These are phyloP conservation scores for Drosophila macrospina DNA, from an alignment of 2,888 invertebrate genomes.

Conservation along the genomic window DNA sequence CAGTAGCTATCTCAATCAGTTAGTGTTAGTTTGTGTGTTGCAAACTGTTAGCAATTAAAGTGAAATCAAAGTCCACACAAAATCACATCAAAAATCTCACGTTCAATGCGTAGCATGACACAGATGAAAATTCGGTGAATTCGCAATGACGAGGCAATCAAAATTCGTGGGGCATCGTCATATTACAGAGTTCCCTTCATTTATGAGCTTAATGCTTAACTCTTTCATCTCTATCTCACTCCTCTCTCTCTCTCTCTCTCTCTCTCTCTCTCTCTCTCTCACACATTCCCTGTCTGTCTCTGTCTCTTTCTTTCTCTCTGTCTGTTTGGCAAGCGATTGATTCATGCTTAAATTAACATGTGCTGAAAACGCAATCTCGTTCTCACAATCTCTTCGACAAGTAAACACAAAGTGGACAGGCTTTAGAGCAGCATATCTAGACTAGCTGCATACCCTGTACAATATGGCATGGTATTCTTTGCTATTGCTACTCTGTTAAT, in stretches of 20 bases:
- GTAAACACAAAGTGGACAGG: conserved; percentile 20
- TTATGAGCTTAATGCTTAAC: neutral
- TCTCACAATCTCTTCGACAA: conserved; percentile 17
- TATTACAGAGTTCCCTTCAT: conserved; percentile 7
- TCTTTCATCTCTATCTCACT: neutral
- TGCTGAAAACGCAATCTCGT: conserved; percentile 41
- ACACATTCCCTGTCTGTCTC: too few species aligned
- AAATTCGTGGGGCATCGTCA: conserved; percentile 38
- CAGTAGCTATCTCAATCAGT: neutral
- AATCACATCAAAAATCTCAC: neutral
- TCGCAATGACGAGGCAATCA: conserved; percentile 45
- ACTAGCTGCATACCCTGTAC: conserved; percentile 25
- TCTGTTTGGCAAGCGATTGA: conserved; percentile 19
- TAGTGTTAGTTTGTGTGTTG: conserved; percentile 3
- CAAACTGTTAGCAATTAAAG: neutral
- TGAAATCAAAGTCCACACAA: conserved; percentile 1
- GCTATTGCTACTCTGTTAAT: too few species aligned
- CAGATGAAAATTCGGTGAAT: conserved; percentile 38
- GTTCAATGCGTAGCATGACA: conserved; percentile 25
- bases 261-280: neutral
- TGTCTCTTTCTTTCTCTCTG: neutral
- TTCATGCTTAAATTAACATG: conserved; percentile 48
- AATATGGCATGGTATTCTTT: neutral
- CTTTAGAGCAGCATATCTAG: neutral
- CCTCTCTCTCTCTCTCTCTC: neutral